Base-by-base conservation (phyloP, 2,113 vertebrate genomes). In the Phaetusa simplex region DNA sequence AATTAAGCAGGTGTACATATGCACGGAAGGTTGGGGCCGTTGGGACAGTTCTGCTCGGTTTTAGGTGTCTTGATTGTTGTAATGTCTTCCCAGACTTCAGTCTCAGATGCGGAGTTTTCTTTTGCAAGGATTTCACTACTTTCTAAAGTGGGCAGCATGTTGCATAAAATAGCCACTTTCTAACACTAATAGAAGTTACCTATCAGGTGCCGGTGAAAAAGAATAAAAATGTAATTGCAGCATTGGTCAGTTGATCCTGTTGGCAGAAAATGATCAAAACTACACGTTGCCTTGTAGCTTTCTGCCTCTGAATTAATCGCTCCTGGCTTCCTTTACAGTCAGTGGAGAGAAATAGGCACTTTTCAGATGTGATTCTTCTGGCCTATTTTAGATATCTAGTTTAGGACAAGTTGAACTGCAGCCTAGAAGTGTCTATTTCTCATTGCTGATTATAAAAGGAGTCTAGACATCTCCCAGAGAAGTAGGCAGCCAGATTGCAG, bases 371-470 rank as follows among this genome's bases (percentile, higher is more conserved):
- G 58, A 90, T 90, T 90, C 62, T 95, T 86, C 82, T 70, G 93
- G 85, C 85, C 90, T 96, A 38, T 95, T 96, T 97, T 94, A 93
- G 93, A 66, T 90, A 73, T 21, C 85, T 77, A 80, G 90, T 86
- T 94, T 92, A 96, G 92, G 85, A 92, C 87, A 94, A 94, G 92
- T 91, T 82, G 93, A 94, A 79, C 95, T 94, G 82, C 74, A 96
- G 90, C 92, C 92, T 88, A 90, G 92, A 93, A 96, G 88, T 88
- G 95, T 73, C 93, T 94, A 2, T 96, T 96, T 88, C 93, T 96
- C 95, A 88, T 73, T 90, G 85, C 85, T 94, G 87, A 86, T 94
- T 96, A 90, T 79, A 82, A 93, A 95, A 96, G 78, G 53, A 95
- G 95, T 95, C 96, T 96, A 96, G 93, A 96, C 95, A 62, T 93